These are phyloP conservation scores for Toxostoma redivivum DNA, from an alignment of 2,113 vertebrate genomes.

Conservation along the genomic window DNA sequence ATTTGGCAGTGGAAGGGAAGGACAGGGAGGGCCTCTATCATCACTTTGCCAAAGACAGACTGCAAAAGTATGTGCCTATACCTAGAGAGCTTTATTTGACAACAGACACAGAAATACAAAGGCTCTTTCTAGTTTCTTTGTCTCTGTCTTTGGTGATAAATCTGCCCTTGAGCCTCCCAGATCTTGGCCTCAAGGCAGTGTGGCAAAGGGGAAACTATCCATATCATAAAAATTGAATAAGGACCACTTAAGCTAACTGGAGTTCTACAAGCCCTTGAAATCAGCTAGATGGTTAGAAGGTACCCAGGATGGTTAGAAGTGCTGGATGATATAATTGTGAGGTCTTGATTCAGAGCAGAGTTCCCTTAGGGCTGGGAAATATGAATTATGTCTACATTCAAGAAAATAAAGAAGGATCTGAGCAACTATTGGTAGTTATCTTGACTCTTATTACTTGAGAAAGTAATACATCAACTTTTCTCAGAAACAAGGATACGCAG, in stretches of 20 bases:
- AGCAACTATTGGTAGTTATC: background rate
- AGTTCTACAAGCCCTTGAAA: background rate
- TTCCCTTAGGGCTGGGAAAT: background rate
- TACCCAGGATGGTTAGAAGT: background rate
- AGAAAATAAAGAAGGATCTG: background rate
- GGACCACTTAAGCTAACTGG: background rate
- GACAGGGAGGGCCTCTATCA: background rate
- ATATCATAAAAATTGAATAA: background rate
- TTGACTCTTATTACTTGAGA: background rate
- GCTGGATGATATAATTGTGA: background rate
- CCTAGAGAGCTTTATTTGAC: background rate
- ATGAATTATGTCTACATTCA: background rate
- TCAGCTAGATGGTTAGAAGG: background rate
- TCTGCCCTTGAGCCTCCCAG: background rate
- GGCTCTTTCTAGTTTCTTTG: background rate
- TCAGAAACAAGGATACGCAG: background rate
- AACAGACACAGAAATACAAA: background rate
- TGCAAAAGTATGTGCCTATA: background rate
- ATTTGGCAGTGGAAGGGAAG: background rate
- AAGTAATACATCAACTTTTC: background rate
- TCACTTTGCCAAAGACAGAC: background rate
- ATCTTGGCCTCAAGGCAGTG: rapidly evolving
- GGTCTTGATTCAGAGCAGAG: background rate
- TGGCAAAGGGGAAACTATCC: background rate
- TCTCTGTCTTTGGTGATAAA: background rate